These are phyloP conservation scores for Cheirogaleus medius DNA, from an alignment of 2,113 vertebrate species.

Conservation along the genomic window DNA sequence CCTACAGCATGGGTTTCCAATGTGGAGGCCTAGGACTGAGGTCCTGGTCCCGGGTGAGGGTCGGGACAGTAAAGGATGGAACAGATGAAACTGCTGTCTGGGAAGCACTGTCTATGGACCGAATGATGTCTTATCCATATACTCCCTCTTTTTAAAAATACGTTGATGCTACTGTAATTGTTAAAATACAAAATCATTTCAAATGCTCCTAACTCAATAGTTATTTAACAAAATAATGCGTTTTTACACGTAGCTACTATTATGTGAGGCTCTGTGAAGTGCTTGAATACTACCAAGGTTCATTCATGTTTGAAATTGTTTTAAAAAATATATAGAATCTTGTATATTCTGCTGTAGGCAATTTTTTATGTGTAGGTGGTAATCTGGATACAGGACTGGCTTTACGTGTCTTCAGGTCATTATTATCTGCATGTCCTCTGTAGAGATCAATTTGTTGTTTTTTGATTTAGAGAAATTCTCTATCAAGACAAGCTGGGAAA, in stretches of 20 bases:
- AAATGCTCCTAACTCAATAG: not conserved
- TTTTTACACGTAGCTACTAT: not conserved
- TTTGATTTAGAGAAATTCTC: not conserved
- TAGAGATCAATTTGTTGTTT: not conserved
- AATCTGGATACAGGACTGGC: not conserved
- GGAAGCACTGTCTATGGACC: not conserved
- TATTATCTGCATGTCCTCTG: not conserved
- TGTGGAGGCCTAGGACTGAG: not conserved
- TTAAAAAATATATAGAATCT: not conserved
- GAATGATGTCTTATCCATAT: not conserved
- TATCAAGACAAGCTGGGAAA: not conserved
- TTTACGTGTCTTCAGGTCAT: not conserved
- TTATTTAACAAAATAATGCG: not conserved
- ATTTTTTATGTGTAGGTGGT: not conserved
- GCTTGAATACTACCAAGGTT: not conserved
- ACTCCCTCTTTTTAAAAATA: not conserved
- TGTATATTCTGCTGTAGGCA: not conserved
- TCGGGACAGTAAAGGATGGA: not conserved
- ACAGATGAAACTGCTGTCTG: too few species aligned
- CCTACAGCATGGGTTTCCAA: not conserved
- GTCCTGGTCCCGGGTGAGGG: not conserved
- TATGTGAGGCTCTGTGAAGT: not conserved
- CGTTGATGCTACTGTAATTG: not conserved
- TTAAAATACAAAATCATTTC: not conserved
- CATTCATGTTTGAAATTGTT: not conserved